Conservation (phyloP, 1,140 invertebrate species). For the Rhyzopertha dominica region DNA sequence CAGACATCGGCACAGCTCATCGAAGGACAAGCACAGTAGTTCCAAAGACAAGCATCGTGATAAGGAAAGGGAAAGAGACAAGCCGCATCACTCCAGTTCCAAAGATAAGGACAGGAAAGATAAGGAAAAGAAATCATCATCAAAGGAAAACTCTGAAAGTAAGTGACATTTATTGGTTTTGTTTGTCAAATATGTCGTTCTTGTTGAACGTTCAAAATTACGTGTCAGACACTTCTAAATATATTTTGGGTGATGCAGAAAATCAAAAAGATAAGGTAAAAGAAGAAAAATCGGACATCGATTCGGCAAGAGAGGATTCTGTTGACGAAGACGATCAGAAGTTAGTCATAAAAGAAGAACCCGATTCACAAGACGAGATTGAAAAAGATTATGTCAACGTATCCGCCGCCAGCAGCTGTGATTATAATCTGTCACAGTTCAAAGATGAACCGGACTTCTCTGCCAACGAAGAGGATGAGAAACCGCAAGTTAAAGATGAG, state of each 20-base stretch:
- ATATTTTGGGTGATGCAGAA: constrained; percentile 24
- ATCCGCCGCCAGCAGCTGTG: constrained; percentile 58
- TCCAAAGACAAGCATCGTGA: constrained; percentile 45
- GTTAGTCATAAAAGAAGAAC: constrained; percentile 39
- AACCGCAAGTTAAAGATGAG: constrained; percentile 47
- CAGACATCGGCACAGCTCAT: constrained; percentile 47
- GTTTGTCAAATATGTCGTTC: constrained; percentile 11
- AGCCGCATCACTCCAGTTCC: constrained; percentile 43
- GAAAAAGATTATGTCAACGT: constrained; percentile 46
- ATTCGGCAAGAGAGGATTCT: constrained; percentile 28
- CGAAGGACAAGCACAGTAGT: constrained; percentile 53
- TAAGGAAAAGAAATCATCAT: constrained; percentile 30
- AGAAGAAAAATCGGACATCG: constrained; percentile 30
- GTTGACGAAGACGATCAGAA: constrained; percentile 41
- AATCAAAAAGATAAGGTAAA: constrained; percentile 41
- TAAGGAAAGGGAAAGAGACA: constrained; percentile 46
- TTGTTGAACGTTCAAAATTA: constrained; percentile 13
- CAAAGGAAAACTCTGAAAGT: constrained; percentile 27
- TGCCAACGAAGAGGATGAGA: constrained; percentile 34
- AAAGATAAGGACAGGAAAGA: constrained; percentile 50
- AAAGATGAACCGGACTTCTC: constrained; percentile 47
- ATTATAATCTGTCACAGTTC: constrained; percentile 62
- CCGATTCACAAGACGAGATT: constrained; percentile 31
- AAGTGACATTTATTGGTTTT: too few species aligned
- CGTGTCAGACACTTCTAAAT: constrained; percentile 20